A percentile compares a stretch with the other conserved stretches of the same genome.
Evolutionary conservation across 2,113 vertebrate species (phyloP).

Genomic region (Rhabdomys dilectus): DNA sequence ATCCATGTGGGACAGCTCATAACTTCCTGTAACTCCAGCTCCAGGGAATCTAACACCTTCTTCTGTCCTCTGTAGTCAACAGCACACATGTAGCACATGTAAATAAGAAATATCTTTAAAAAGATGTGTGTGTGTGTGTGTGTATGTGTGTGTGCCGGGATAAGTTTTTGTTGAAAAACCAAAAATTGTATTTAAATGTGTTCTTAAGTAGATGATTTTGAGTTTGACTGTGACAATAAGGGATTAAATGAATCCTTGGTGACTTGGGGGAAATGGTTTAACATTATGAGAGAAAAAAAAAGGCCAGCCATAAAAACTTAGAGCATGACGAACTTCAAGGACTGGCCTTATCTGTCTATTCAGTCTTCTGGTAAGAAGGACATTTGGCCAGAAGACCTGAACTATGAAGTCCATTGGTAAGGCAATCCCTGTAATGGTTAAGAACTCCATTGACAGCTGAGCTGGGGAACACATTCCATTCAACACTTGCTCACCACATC

Average conservation of each 20-base stretch:
- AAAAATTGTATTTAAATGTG: background rate
- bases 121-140: too few species aligned
- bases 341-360: background rate
- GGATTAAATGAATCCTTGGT: background rate
- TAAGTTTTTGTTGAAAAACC: background rate
- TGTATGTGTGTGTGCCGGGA: background rate
- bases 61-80: background rate
- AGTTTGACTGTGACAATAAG: background rate
- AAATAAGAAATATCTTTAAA: background rate
- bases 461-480: background rate
- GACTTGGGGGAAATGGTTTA: background rate
- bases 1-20: background rate
- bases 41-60: background rate
- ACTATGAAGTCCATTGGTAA: background rate
- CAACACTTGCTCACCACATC: background rate
- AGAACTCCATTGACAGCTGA: background rate
- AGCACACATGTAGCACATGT: background rate
- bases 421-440: background rate
- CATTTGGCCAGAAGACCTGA: background rate
- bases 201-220: background rate
- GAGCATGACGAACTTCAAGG: background rate
- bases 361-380: background rate
- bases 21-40: background rate
- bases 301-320: background rate
- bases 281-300: background rate